Base-by-base conservation (phyloP, 2,888 invertebrate species). In the Diaphora mendica region DNA sequence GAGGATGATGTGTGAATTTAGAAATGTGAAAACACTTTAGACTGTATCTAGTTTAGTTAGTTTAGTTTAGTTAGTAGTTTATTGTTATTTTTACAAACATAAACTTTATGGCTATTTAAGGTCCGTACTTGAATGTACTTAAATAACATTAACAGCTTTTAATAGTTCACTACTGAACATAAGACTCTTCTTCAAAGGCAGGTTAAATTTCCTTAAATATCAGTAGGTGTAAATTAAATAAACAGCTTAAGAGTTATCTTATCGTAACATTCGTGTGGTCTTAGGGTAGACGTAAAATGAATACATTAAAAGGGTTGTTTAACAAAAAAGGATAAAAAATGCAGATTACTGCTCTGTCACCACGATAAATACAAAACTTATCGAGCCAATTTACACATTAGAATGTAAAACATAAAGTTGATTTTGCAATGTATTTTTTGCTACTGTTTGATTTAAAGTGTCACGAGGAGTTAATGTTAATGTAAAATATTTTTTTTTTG, bases 401-500 rank as follows among this genome's bases (percentile, higher is more conserved):
- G 15, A 0, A 0, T 1, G 0, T 0, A 33, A 0, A 0, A 0
- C 0, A 0, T 11, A 82, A 69, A 55, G 74, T 73, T 39, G 8
- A 26, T 64, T 33, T 74, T 67, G 2, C 62, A 70, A 3, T 42
- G 71, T n/a, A 17, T 11, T 44, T 72, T 35, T 44, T 13, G 13
- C 55, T 44, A 35, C n/a, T 68, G 66, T 77, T 77, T 79, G 73
- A 84, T 80, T 78, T 77, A 77, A 75, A 80, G 62, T 71, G 64
- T 76, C 69, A 79, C 64, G 76, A 44, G 69, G 73, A 59, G 77
- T 84, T 77, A 74, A 80, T 83, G 81, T 68, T 75, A 78, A 82
- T 79, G 70, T 67, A 76, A 55, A 75, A 70, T 30, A 69, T 77
- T 80, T 83, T 84, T n/a, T 84, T 82, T 83, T 82, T 79, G 59